Evolutionary conservation across 1,140 invertebrate genomes (phyloP), one percentile per base, ranked within the genome.

Genomic region (Aradophagus sp.): DNA sequence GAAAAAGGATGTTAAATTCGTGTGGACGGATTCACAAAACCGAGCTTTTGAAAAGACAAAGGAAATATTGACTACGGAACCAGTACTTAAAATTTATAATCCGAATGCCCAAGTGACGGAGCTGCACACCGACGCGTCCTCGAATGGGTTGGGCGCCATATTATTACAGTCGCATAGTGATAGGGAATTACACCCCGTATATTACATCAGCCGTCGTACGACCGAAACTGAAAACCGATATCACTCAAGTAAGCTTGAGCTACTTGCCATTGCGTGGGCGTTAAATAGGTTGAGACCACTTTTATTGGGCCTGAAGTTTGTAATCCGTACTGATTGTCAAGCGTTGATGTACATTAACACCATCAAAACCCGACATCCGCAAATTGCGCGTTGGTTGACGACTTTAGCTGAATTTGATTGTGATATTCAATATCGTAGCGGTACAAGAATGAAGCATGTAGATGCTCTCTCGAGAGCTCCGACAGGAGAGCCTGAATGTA

Each of bases 401-500:
- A 32, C 26, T 1, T 1, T 39, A 0, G 3, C 19, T 1, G 55
- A 59, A 38, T 59, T 31, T 12, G 13, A 47, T 34, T 53, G 31
- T 14, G 41, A 63, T 4, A 17, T 63, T 7, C 1, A 34, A 1
- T 48, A 56, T 31, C 26, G 62, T 5, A 48, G 31, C 5, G 62
- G 62, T 8, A 6, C 11, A 1, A 6, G 36, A 19, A 66, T 66
- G 62, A 11, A 11, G 0, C 50, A 66, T n/a, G 44, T 55, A 0
- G 34, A 65, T 16, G 41, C 61, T 0, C 7, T 65, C 0, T 65
- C 50, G 1, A 13, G 48, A 4, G 48, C 41, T 6, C 50, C 61
- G 23, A 20, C 29, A 0, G 16, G 27, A 6, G 15, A 36, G 1
- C 10, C n/a, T 23, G 20, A 23, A 41, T 2, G 7, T 12, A 8